Evolutionary conservation across 2,797 vertebrate genomes (phyloP).

Genomic region (Rhinatrema bivittatum): DNA sequence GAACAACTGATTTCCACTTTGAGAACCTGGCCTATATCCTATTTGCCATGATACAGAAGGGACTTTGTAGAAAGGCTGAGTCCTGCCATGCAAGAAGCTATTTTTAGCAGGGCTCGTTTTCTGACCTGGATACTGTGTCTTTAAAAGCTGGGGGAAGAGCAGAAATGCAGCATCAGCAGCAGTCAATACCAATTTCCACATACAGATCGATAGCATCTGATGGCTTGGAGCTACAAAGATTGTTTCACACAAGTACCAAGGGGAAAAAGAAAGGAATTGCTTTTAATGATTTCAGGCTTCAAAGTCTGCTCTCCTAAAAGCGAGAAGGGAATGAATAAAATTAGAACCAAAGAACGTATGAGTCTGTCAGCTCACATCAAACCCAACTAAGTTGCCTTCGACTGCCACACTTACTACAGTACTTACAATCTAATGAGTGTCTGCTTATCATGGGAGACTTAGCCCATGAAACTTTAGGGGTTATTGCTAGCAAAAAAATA

Average conservation of each 20-base stretch:
- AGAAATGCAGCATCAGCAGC: slow-evolving; percentile 43
- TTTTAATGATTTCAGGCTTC: slow-evolving; percentile 58
- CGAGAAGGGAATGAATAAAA: neutral
- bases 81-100: no score
- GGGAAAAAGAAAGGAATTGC: slow-evolving; percentile 47
- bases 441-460: neutral
- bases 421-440: neutral
- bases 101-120: no score
- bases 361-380: neutral
- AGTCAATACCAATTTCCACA: slow-evolving; percentile 77
- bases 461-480: neutral
- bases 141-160: slow-evolving; percentile 54
- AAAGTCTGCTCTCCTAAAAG: slow-evolving; percentile 8
- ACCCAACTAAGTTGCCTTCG: neutral
- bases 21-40: no score
- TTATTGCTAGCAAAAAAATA: no score
- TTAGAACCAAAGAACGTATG: no score
- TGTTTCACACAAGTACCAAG: slow-evolving; percentile 47
- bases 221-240: slow-evolving; percentile 55
- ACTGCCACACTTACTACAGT: neutral
- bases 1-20: no score
- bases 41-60: no score
- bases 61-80: no score
- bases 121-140: slow-evolving; percentile 48
- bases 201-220: slow-evolving; percentile 59